Base-by-base conservation (phyloP, 2,113 vertebrate genomes). In the Strigops habroptila region DNA sequence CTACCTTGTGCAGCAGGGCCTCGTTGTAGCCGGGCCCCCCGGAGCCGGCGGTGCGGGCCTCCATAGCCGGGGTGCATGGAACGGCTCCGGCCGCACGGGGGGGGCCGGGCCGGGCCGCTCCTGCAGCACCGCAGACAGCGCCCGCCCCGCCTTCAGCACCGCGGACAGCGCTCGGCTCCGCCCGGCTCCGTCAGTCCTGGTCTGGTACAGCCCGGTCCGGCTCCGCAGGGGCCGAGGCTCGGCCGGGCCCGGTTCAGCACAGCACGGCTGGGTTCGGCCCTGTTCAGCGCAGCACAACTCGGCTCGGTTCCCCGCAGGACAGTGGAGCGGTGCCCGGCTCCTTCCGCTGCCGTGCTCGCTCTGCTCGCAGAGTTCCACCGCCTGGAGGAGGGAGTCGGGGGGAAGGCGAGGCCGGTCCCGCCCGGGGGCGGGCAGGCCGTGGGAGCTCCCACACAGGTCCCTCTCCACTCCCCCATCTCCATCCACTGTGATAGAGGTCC, bases 1-100 rank as follows among this genome's bases (percentile, higher is more conserved):
- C 71, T 97, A 98, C 98, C 98, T 98, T 98, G 91, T 98, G 98
- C 78, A 98, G 95, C 53, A 98, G 86, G 2, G 98, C 96, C 84
- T 98, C 98, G 51, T 98, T 95, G 80, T 98, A 98, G 14, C 89
- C 81, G 7, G 74, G 53, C 5, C 90, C 93, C 23, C 68, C 95
- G 60, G 44, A 53, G 39, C 97, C 96, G 80, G 97, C 93, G 41
- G 86, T 70, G 69, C 92, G 91, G 48, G 82, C 49, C 49, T 77
- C 95, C 95, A 95, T 91, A 31, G 53, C 94, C 39, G 82, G 77
- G 91, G 53, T 23, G 79, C 80, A 14, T 8, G 48, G 65, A 79
- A 37, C 31, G 64, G 37, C 51, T 51, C 70, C 48, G 8, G 23
- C 19, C 10, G 52, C 63, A 10, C 8, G 39, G 63, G 49, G 19